phyloP scores from a whole-genome alignment of 1,140 invertebrate genomes.

The Micrasema minimum region DNA sequence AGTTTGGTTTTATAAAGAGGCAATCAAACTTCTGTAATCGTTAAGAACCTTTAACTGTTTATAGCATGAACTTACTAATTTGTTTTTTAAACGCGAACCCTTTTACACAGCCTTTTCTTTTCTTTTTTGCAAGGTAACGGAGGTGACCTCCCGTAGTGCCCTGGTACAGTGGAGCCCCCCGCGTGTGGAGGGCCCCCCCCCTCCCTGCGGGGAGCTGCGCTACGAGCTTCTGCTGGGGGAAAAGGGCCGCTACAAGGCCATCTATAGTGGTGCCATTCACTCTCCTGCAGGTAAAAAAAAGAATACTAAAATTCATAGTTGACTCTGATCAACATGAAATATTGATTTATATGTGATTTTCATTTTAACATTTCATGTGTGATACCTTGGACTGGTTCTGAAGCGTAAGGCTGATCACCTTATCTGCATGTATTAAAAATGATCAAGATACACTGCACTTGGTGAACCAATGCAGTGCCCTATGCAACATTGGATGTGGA shows the following conservation, averaged over 20 bases:
- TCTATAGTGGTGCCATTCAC: constrained; percentile 79
- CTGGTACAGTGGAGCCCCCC: constrained; percentile 82
- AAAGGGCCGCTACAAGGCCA: constrained; percentile 82
- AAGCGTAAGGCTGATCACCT: too few species aligned
- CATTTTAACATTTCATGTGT: too few species aligned
- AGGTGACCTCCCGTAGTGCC: constrained; percentile 81
- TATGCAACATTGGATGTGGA: too few species aligned
- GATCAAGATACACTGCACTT: too few species aligned
- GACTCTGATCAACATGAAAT: too few species aligned
- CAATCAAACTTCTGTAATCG: neutral
- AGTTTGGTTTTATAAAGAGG: neutral
- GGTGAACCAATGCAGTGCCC: too few species aligned
- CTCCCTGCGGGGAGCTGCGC: constrained; percentile 70
- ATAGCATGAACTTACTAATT: too few species aligned
- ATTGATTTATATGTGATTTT: too few species aligned
- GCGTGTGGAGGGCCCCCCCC: constrained; percentile 66
- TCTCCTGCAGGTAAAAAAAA: constrained; percentile 75
- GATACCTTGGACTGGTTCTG: too few species aligned
- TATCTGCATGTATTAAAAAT: too few species aligned
- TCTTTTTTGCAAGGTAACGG: constrained; percentile 70
- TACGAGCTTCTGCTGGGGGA: constrained; percentile 84
- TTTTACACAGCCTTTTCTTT: too few species aligned
- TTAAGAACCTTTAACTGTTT: neutral
- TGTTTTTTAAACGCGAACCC: too few species aligned
- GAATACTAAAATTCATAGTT: constrained; percentile 7